Evolutionary conservation across 2,797 vertebrate genomes (phyloP), one percentile per base, ranked within the genome.

Genomic region (Enteromius fasciolatus): DNA sequence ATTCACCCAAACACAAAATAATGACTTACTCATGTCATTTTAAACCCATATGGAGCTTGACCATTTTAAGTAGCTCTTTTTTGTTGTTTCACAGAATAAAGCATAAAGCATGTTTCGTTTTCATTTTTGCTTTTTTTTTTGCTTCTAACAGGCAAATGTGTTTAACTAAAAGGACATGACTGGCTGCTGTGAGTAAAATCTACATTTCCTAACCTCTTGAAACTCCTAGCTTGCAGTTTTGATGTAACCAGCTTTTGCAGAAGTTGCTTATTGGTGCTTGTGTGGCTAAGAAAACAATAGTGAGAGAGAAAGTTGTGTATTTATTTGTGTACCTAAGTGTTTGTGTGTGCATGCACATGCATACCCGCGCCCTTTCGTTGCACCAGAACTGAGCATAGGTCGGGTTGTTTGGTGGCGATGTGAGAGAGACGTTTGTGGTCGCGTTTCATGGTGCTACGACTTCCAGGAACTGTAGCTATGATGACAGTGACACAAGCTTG

Each of bases 381-480:
- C 84, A 87, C 86, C 86, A 84, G 86, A 87, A 84, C 69, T 80
- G 75, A 84, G 75, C 72, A 59, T 50, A 28, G 23, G 36, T 78
- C 82, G 50, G 48, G 66, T 61, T 82, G 64, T 84, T 83, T 82
- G 84, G 84, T 70, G 85, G 41, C 44, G 3, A 48, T 33, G 81
- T 18, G 68, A 79, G 5, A 84, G 17, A 80, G 48, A 72, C 18
- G 52, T 76, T 84, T 87, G 87, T 78, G 87, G 83, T 86, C 33
- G 76, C 8, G 28, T 33, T 84, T 81, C 61, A 77, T 18, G 20
- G 52, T 81, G 82, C 78, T 61, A 69, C 59, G 68, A 85, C 81
- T 88, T 88, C 86, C 78, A 88, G 81, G 87, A 88, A 88, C 83
- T 83, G 75, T 72, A 72, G 11, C 31, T 67, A 41, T 57, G 59